Evolutionary conservation across 2,113 vertebrate species (phyloP).

Genomic region (Phrynosoma blainvillii): DNA sequence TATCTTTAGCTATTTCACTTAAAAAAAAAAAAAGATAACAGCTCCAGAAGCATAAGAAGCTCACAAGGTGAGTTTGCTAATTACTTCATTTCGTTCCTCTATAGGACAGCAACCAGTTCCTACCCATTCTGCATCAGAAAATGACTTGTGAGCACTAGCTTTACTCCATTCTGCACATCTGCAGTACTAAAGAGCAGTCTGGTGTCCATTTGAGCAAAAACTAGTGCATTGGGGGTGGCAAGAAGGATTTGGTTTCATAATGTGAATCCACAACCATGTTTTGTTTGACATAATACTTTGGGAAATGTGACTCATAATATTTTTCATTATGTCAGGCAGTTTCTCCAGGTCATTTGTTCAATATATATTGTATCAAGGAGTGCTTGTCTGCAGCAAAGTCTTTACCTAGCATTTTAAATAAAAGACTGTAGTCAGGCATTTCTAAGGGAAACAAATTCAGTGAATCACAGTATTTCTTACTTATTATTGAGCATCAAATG

Average conservation of each 20-base stretch:
- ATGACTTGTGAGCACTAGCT: no score
- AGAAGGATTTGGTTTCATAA: no score
- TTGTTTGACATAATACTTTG: neutral
- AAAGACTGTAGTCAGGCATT: conserved; percentile 36
- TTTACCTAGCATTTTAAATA: conserved; percentile 29
- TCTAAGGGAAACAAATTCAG: conserved; percentile 37
- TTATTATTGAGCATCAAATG: conserved; percentile 61
- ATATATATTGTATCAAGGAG: conserved; percentile 17
- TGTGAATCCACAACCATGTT: conserved; percentile 10
- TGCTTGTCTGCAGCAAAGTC: neutral
- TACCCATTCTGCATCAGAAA: no score
- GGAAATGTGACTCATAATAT: neutral
- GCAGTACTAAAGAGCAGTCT: neutral
- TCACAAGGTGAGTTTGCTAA: no score
- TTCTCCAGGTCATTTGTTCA: conserved; percentile 17
- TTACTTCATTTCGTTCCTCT: no score
- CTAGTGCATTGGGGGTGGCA: neutral
- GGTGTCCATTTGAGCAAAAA: neutral
- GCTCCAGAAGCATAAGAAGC: no score
- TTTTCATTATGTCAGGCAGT: neutral
- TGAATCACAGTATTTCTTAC: conserved; percentile 23
- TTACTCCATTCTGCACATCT: neutral
- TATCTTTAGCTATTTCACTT: no score
- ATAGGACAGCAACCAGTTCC: no score
- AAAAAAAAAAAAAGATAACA: no score